Percentiles rank a stretch among this genome's conserved stretches.
phyloP scores from a whole-genome alignment of 2,888 invertebrate genomes.

The Lysandra coridon region DNA sequence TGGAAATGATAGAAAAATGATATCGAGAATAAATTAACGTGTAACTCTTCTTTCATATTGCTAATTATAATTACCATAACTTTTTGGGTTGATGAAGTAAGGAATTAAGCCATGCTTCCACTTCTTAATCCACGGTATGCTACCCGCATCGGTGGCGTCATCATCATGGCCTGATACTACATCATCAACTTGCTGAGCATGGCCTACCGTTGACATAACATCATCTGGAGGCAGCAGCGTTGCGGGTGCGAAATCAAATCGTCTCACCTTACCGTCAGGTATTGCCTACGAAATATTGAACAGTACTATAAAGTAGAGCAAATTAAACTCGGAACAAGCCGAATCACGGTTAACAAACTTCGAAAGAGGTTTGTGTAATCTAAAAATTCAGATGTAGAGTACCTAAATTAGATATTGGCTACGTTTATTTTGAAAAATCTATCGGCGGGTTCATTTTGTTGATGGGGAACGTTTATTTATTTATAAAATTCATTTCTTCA shows the following conservation, averaged over 20 bases:
- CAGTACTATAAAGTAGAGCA: neutral
- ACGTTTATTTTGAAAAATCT: too few relatives aligned
- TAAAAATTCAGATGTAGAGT: too few relatives aligned
- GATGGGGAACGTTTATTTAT: too few relatives aligned
- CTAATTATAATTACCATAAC: conserved; percentile 55
- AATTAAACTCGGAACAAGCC: too few relatives aligned
- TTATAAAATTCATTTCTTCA: too few relatives aligned
- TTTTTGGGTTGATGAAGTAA: conserved; percentile 65
- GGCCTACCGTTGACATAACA: neutral
- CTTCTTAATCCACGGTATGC: conserved; percentile 48
- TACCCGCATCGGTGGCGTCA: neutral
- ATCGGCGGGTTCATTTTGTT: too few relatives aligned
- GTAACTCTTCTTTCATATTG: neutral
- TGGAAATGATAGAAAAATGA: too few relatives aligned
- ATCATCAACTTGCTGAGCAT: neutral
- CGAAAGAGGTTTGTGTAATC: too few relatives aligned
- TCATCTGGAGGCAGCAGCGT: conserved; percentile 43
- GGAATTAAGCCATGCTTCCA: conserved; percentile 66
- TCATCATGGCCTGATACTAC: neutral
- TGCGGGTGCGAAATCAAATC: conserved; percentile 58
- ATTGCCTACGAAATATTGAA: neutral
- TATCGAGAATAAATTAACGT: too few relatives aligned
- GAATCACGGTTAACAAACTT: too few relatives aligned
- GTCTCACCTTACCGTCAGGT: conserved; percentile 43
- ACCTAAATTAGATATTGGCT: too few relatives aligned